Base-by-base conservation (phyloP, 2,797 vertebrate genomes). In the Masticophis lateralis region DNA sequence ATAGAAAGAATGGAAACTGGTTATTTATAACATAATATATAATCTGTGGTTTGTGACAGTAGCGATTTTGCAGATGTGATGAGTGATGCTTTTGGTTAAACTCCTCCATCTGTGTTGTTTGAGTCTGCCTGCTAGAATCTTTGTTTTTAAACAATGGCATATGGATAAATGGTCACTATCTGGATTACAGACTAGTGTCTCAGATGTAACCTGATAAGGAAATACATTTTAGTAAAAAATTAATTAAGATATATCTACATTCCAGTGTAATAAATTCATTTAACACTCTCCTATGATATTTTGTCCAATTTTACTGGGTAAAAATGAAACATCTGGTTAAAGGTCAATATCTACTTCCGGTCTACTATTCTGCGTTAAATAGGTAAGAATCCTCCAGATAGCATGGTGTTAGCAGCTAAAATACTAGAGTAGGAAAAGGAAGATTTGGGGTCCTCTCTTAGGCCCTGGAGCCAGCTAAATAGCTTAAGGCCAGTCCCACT, bases 1-100 rank as follows among this genome's bases (percentile, higher is more conserved):
- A 61, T 43, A 32, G 61, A 86, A 86, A 83, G n/a, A 93, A 93
- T 56, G 60, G 22, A 90, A 90, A 90, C 20, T 86, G 57, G n/a
- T 43, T 32, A 63, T 90, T 86, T 90, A 92, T 89, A 51, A 43
- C 88, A 18, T 63, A 61, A 61, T 22, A 86, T 87, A 16, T 60
- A 74, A 89, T 83, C 16, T 61, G 37, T 61, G 69, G 60, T 59
- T 83, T 89, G 43, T 51, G 69, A 9, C 53, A 89, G 25, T n/a
- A 89, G 59, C 13, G 0, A 20, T 47, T 11, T 28, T 89, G 25
- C 79, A 86, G 32, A 18, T 25, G 37, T 8, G 92, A 56, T 66
- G 66, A 92, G 59, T 63, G 59, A 66, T 87, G 53, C 27, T 87
- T 90, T 69, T 90, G 37, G 27, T 74, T 57, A 47, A 90, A 90